Conservation (phyloP, 2,113 vertebrate species). For the Leuciscus idus region DNA sequence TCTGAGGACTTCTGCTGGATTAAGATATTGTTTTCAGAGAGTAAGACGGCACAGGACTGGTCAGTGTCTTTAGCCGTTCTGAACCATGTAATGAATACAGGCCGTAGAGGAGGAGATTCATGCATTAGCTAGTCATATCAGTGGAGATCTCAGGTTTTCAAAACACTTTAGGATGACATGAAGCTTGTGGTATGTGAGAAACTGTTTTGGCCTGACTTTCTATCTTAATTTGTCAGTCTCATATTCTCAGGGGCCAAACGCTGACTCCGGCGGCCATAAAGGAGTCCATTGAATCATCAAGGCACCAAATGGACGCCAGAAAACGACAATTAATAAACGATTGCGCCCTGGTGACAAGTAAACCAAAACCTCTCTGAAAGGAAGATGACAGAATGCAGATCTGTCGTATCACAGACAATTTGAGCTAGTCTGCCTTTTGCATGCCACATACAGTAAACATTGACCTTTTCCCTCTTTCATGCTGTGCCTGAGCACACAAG, state of each 20-base stretch:
- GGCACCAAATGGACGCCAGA: slow-evolving; percentile 20
- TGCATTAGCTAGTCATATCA: slow-evolving; percentile 55
- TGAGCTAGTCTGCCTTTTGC: slow-evolving; percentile 10
- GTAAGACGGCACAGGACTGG: slow-evolving; percentile 30
- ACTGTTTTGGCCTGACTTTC: slow-evolving; percentile 44
- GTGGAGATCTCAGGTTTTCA: slow-evolving; percentile 48
- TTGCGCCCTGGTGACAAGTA: slow-evolving; percentile 7
- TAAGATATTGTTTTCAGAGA: slow-evolving; percentile 39
- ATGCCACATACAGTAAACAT: slow-evolving; percentile 35
- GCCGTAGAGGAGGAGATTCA: slow-evolving; percentile 43
- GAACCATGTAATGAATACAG: slow-evolving; percentile 51
- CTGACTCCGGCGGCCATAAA: neutral
- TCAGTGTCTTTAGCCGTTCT: slow-evolving; percentile 50
- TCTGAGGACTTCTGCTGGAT: slow-evolving; percentile 2
- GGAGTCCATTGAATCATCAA: slow-evolving; percentile 22
- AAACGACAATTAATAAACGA: slow-evolving; percentile 21
- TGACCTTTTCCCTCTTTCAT: slow-evolving; percentile 35
- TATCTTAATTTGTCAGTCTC: slow-evolving; percentile 44
- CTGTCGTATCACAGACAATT: slow-evolving; percentile 11
- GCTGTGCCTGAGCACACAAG: slow-evolving; percentile 26
- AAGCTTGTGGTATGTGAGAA: slow-evolving; percentile 47
- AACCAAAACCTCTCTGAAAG: slow-evolving; percentile 23
- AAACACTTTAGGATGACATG: slow-evolving; percentile 39
- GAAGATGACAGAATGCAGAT: neutral
- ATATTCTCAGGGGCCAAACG: slow-evolving; percentile 40